phyloP scores from a whole-genome alignment of 2,113 vertebrate genomes.

The Brachyhypopomus occidentalis region DNA sequence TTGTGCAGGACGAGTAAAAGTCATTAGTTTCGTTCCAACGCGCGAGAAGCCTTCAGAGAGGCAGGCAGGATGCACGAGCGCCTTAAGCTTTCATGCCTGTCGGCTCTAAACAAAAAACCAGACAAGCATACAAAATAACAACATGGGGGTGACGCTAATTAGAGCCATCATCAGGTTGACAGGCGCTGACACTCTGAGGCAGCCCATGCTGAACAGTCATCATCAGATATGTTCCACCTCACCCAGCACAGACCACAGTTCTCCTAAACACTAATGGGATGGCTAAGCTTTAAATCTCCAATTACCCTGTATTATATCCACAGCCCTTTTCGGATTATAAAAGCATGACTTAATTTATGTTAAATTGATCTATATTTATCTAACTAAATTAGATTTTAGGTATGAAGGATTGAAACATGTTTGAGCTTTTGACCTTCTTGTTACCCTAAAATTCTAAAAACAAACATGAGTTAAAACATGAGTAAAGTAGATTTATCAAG shows the following conservation, averaged over 20 bases:
- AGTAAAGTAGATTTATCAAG: neutral
- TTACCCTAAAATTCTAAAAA: neutral
- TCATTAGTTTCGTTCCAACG: slow-evolving; percentile 52
- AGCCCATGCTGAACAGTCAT: slow-evolving; percentile 26
- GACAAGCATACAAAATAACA: slow-evolving; percentile 57
- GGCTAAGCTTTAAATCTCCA: neutral
- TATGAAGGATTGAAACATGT: too few relatives aligned
- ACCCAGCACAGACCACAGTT: slow-evolving; percentile 18
- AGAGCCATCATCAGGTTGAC: slow-evolving; percentile 60
- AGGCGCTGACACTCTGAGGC: slow-evolving; percentile 41
- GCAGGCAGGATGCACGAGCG: slow-evolving; percentile 34
- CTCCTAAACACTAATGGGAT: slow-evolving; percentile 3
- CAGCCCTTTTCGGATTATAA: neutral
- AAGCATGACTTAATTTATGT: too few relatives aligned
- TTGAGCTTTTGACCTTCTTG: too few relatives aligned
- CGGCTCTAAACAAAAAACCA: slow-evolving; percentile 53
- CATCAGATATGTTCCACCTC: slow-evolving; percentile 34
- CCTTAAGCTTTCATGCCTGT: slow-evolving; percentile 62
- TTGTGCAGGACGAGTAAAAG: slow-evolving; percentile 35
- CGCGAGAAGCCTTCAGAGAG: slow-evolving; percentile 32
- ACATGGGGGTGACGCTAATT: slow-evolving; percentile 68
- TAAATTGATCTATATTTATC: too few relatives aligned
- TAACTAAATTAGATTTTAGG: too few relatives aligned
- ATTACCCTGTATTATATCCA: neutral
- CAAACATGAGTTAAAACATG: neutral